phyloP scores from a whole-genome alignment of 2,113 vertebrate genomes.

The Ursus arctos region DNA sequence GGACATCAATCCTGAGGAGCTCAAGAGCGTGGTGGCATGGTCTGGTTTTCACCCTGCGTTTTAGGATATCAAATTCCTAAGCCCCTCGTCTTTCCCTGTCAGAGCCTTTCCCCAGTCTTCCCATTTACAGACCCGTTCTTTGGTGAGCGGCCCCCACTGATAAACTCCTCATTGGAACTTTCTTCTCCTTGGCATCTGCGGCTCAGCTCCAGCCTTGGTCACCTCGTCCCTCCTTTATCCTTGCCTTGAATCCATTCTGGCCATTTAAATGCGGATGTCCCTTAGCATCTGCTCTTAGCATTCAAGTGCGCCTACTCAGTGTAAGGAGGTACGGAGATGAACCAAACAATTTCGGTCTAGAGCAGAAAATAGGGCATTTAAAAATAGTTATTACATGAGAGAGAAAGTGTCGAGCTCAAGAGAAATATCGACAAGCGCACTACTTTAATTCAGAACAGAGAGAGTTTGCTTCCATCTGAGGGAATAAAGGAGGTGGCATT shows the following conservation, averaged over 20 bases:
- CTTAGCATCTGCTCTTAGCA: neutral
- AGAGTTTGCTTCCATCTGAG: constrained; percentile 23
- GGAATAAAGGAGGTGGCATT: neutral
- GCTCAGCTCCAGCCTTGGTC: neutral
- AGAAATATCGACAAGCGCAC: constrained; percentile 6
- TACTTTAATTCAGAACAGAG: constrained; percentile 39
- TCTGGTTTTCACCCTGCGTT: neutral
- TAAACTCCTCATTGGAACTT: neutral
- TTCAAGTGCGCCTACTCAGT: neutral
- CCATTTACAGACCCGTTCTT: neutral
- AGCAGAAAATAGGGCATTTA: constrained; percentile 33
- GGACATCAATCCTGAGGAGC: neutral
- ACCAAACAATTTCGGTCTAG: neutral
- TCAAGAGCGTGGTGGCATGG: neutral
- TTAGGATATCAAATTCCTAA: neutral
- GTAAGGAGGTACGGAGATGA: neutral
- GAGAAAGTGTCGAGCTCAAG: constrained; percentile 37
- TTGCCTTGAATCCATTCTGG: neutral
- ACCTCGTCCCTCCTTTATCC: neutral
- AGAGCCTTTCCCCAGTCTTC: neutral
- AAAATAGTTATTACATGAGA: constrained; percentile 51
- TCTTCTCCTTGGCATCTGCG: neutral
- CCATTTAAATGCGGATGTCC: neutral
- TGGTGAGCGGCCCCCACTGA: neutral
- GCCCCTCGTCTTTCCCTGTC: neutral